Evolutionary conservation across 2,113 vertebrate genomes (phyloP), one percentile per base, ranked within the genome.

Genomic region (Myodes glareolus): DNA sequence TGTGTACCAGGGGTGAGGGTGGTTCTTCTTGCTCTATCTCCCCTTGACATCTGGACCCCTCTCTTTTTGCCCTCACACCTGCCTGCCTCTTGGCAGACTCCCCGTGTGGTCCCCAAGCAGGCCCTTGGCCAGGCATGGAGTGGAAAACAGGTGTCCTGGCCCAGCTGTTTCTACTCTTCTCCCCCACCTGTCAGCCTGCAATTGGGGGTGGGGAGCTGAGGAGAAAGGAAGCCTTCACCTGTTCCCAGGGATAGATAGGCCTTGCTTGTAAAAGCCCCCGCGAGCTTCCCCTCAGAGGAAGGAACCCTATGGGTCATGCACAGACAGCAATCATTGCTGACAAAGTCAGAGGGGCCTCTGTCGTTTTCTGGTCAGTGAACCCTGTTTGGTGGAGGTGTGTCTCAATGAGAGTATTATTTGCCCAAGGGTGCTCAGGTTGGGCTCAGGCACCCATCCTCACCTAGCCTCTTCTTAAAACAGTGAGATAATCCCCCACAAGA

Each of bases 81-180:
- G 88, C 86, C 80, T 47, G 67, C 52, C 21, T 94, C 80, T 70
- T 27, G 77, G 27, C 65, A 80, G 81, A 94, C 80, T 85, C 29
- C 90, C 55, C 4, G 0, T 31, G 36, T 29, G 61, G 19, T 52
- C 63, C 36, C 85, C 29, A 3, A 39, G 52, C 67, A 81, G 58
- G 82, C 96, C 84, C 14, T 0, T 7, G 80, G 61, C 92, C 39
- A 25, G 50, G 73, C 91, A 86, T 42, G 70, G 86, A 87, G 88
- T 96, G 86, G 86, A 16, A 92, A 96, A 98, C 98, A 98, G 97
- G 97, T 97, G 97, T 95, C 96, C 92, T 33, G 88, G 73, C 80
- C 68, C 98, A 97, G 97, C 97, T 98, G 98, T 75, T 96, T n/a
- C 36, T 55, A 72, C 73, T 87, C 75, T 88, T 97, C 96, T 95